phyloP scores from a whole-genome alignment of 1,140 invertebrate genomes.

The Solenopsis invicta region DNA sequence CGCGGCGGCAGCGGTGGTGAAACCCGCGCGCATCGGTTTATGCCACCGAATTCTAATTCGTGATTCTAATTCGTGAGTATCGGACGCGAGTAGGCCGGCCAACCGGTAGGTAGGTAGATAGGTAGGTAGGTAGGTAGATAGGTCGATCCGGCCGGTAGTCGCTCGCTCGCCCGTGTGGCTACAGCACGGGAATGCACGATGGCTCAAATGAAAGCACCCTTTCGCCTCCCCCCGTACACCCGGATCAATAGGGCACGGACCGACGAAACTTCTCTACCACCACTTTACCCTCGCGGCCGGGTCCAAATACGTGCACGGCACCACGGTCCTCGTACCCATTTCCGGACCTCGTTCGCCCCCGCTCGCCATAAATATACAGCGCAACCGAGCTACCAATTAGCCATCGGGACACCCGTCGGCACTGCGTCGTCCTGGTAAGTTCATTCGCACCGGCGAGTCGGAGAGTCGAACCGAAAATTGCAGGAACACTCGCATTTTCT shows the following conservation, averaged over 20 bases:
- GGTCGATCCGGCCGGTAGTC: constrained; percentile 14
- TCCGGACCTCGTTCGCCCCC: constrained; percentile 70
- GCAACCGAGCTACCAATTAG: constrained; percentile 77
- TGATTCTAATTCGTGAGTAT: constrained; percentile 67
- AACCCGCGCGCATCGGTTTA: constrained; percentile 57
- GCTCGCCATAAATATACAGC: constrained; percentile 73
- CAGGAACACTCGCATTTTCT: constrained; percentile 24
- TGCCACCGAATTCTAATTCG: constrained; percentile 69
- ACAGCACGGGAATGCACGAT: constrained; percentile 65
- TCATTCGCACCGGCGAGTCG: constrained; percentile 46
- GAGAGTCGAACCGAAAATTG: constrained; percentile 65
- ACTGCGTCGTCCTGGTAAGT: constrained; percentile 59
- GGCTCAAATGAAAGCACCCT: constrained; percentile 72
- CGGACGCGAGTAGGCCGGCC: background rate
- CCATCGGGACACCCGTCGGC: constrained; percentile 73
- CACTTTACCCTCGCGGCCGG: constrained; percentile 55
- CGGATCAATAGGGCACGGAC: constrained; percentile 74
- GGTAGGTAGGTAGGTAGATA: background rate
- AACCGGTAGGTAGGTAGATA: too few species aligned
- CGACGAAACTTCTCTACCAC: constrained; percentile 74
- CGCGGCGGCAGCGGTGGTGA: background rate
- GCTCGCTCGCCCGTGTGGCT: background rate
- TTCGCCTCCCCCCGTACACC: constrained; percentile 26
- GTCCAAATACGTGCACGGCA: constrained; percentile 53
- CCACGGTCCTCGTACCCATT: constrained; percentile 65